Evolutionary conservation across 2,888 invertebrate species (phyloP).

Genomic region (Zonitis immaculata): DNA sequence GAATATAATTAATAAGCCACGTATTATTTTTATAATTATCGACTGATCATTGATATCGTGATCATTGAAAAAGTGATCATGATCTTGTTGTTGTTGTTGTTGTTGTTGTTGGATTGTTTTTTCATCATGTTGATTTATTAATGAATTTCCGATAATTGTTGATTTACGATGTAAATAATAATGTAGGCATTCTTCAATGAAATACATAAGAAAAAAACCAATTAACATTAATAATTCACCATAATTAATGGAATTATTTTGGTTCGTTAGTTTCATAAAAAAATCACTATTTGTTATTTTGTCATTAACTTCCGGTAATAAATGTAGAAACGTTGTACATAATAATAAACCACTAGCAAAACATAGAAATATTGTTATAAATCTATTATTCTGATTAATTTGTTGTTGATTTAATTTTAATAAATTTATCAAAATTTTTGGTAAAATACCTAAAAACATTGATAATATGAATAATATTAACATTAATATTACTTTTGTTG

Average conservation of each 20-base stretch:
- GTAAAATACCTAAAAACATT: conserved; percentile 68
- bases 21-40: conserved; percentile 48
- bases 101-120: conserved; percentile 3
- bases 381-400: conserved; percentile 51
- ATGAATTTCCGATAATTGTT: conserved; percentile 40
- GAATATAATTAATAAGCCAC: conserved; percentile 73
- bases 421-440: conserved; percentile 37
- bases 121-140: conserved; percentile 37
- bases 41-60: conserved; percentile 36
- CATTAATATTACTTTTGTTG: conserved; percentile 76
- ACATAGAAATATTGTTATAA: conserved; percentile 60
- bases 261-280: too few species aligned
- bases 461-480: conserved; percentile 70
- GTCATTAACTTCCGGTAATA: conserved; percentile 74
- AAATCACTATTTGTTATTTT: conserved; percentile 45
- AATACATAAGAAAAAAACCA: conserved; percentile 72
- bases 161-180: conserved; percentile 57
- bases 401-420: conserved; percentile 63
- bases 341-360: conserved; percentile 82
- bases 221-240: conserved; percentile 66
- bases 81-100: conserved; percentile 16
- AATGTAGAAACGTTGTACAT: conserved; percentile 75
- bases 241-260: conserved; percentile 35
- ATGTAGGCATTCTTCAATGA: conserved; percentile 77
- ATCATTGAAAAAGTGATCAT: conserved; percentile 22